A percentile compares a stretch with the other conserved stretches of the same genome.
These are phyloP conservation scores for Pantelozetes paolii DNA, from an alignment of 2,888 invertebrate species.

Conservation along the genomic window DNA sequence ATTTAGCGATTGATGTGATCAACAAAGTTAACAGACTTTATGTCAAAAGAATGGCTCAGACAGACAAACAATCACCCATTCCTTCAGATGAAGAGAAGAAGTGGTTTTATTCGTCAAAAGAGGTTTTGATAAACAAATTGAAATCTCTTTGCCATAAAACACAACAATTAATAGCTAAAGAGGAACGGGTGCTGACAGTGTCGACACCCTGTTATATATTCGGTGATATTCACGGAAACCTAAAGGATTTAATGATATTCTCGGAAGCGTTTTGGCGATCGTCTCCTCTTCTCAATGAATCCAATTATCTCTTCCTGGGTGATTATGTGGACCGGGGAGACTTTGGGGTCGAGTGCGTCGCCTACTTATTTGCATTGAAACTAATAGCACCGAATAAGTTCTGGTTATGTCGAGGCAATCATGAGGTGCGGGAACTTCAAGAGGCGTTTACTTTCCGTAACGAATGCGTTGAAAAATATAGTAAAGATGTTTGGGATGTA, in stretches of 20 bases:
- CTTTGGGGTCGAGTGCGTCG: constrained; percentile 59
- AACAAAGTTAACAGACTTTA: too few species aligned
- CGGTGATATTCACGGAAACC: constrained; percentile 72
- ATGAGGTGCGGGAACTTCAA: constrained; percentile 19
- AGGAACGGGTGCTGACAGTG: constrained; percentile 53
- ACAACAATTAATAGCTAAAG: constrained; percentile 51
- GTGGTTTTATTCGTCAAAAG: neutral
- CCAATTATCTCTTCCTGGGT: constrained; percentile 66
- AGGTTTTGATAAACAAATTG: constrained; percentile 3
- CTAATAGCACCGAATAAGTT: constrained; percentile 63
- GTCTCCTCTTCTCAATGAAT: constrained; percentile 63
- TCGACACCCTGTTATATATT: constrained; percentile 45
- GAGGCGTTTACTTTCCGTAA: constrained; percentile 52
- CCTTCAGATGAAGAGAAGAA: neutral
- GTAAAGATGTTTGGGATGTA: constrained; percentile 67
- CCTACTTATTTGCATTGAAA: constrained; percentile 67
- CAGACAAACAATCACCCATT: too few species aligned
- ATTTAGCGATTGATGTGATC: too few species aligned
- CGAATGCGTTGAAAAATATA: constrained; percentile 66
- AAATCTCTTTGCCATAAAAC: constrained; percentile 48
- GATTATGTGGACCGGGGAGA: constrained; percentile 70
- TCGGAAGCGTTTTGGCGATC: constrained; percentile 68
- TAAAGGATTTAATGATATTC: constrained; percentile 63
- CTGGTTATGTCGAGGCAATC: constrained; percentile 61
- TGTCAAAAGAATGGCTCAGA: too few species aligned